phyloP scores from a whole-genome alignment of 2,888 invertebrate genomes.

The Platerodrilus igneus region DNA sequence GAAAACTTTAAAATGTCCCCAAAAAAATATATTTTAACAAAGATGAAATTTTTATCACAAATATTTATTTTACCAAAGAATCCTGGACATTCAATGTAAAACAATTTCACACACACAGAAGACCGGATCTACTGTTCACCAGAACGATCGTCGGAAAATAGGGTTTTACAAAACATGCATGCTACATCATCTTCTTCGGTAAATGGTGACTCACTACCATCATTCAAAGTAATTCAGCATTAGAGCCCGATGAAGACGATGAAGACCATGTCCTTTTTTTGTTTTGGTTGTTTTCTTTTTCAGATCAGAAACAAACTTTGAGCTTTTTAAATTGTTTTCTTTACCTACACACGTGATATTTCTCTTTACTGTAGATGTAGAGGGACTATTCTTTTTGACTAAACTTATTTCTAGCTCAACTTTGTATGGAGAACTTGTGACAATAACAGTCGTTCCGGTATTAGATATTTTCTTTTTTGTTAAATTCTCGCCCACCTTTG shows the following conservation, averaged over 20 bases:
- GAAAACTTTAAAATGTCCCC: too few species aligned
- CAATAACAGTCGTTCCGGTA: conserved; percentile 9
- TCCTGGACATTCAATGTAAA: too few species aligned
- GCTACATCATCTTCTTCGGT: conserved; percentile 7
- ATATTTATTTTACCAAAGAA: too few species aligned
- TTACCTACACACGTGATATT: not conserved
- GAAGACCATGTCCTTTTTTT: not conserved
- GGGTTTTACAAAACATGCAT: conserved; percentile 4
- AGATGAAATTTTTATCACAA: too few species aligned
- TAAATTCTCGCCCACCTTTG: conserved; percentile 7
- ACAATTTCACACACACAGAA: conserved; percentile 1
- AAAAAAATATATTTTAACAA: too few species aligned
- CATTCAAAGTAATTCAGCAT: conserved; percentile 2
- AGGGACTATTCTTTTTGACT: conserved; percentile 3
- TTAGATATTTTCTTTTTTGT: conserved; percentile 10
- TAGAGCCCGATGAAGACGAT: conserved; percentile 1
- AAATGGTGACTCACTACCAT: conserved; percentile 9
- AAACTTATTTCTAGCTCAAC: too few species aligned
- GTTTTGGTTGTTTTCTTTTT: conserved; percentile 1
- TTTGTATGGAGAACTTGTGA: too few species aligned
- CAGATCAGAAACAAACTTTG: too few species aligned
- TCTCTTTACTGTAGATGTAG: conserved; percentile 1
- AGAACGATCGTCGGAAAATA: conserved; percentile 5
- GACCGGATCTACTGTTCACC: conserved; percentile 6
- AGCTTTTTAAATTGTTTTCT: too few species aligned